These are phyloP conservation scores for Aeoliscus strigatus DNA, from an alignment of 2,797 vertebrate genomes.

Conservation along the genomic window DNA sequence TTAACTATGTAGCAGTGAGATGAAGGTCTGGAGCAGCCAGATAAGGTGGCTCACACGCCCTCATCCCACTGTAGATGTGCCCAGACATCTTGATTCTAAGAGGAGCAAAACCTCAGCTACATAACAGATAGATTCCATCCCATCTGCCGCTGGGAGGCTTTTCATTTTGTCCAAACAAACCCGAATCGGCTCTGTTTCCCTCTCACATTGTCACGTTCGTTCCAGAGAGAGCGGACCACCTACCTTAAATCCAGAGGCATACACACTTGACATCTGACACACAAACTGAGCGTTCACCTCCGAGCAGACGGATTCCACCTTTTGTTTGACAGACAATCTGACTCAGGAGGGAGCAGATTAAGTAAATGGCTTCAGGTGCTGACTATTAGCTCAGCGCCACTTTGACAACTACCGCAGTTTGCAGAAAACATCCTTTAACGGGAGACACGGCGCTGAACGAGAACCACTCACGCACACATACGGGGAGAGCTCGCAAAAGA, in stretches of 20 bases:
- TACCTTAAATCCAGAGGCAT: slow-evolving; percentile 35
- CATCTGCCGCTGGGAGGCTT: no score
- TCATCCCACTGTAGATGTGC: slow-evolving; percentile 16
- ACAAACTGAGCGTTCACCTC: slow-evolving; percentile 29
- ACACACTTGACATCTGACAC: slow-evolving; percentile 28
- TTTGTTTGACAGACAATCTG: slow-evolving; percentile 83
- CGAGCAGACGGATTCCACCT: slow-evolving; percentile 40
- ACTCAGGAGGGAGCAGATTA: slow-evolving; percentile 44
- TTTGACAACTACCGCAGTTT: no score
- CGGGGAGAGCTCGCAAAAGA: not conserved
- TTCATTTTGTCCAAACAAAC: no score
- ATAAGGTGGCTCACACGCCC: slow-evolving; percentile 58
- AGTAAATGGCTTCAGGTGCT: slow-evolving; percentile 61
- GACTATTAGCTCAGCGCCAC: slow-evolving; percentile 45
- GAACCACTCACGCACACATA: no score
- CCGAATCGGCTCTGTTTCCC: no score
- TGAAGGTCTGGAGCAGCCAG: slow-evolving; percentile 56
- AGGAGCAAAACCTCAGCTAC: no score
- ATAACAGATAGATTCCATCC: no score
- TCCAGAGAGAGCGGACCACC: slow-evolving; percentile 36
- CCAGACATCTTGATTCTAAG: no score
- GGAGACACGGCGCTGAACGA: no score
- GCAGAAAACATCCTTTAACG: no score
- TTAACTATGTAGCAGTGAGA: slow-evolving; percentile 74
- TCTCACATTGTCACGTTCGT: no score